A percentile compares a stretch with the other conserved stretches of the same genome.
phyloP scores from a whole-genome alignment of 2,113 vertebrate genomes.

The Misgurnus mizolepis region DNA sequence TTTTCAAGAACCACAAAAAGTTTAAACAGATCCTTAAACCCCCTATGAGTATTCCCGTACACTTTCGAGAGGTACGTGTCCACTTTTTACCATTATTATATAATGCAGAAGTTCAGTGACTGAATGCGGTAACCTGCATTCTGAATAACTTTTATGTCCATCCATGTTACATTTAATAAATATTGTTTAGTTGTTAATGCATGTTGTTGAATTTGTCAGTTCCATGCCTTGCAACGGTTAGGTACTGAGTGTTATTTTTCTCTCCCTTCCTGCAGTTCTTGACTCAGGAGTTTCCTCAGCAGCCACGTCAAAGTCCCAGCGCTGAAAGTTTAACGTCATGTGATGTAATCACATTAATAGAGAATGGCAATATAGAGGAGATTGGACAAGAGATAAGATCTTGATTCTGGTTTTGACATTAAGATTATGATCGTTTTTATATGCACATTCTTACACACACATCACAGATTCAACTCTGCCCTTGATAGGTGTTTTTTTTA shows the following conservation, averaged over 20 bases:
- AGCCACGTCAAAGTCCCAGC: background rate
- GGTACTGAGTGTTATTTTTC: background rate
- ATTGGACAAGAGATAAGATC: background rate
- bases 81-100: background rate
- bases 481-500: background rate
- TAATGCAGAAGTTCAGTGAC: background rate
- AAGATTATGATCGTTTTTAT: background rate
- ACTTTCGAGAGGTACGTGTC: constrained; percentile 38
- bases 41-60: constrained; percentile 27
- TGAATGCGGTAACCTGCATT: background rate
- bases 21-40: constrained; percentile 23
- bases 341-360: constrained; percentile 12
- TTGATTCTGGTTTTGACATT: background rate
- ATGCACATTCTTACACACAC: background rate
- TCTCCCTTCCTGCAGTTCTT: constrained; percentile 27
- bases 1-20: constrained; percentile 27
- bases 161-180: too few species aligned
- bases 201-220: background rate
- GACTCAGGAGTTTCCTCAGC: background rate
- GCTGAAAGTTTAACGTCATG: background rate
- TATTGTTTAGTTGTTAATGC: background rate
- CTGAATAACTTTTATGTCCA: background rate
- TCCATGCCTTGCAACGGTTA: background rate
- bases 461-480: background rate
- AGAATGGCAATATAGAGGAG: background rate